phyloP scores from a whole-genome alignment of 2,113 vertebrate genomes.

The Saimiri boliviensis region DNA sequence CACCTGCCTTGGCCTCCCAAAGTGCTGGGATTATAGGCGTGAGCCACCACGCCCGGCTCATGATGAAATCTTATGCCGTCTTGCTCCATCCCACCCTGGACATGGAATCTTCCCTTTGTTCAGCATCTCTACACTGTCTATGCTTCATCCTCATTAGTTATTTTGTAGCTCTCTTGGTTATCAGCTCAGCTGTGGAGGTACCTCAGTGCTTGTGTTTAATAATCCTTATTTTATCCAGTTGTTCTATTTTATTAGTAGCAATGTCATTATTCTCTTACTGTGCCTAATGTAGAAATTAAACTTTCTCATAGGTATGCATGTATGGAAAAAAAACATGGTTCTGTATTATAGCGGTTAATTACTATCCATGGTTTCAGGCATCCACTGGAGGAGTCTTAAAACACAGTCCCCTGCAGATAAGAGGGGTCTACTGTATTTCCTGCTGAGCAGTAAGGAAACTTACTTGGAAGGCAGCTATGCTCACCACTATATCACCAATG shows the following conservation, averaged over 20 bases:
- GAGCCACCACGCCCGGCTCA: no score
- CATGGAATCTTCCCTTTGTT: background rate
- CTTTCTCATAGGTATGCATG: background rate
- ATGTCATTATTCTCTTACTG: background rate
- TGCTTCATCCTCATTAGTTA: background rate
- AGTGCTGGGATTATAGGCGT: no score
- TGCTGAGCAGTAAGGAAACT: background rate
- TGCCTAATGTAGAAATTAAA: background rate
- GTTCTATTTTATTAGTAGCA: background rate
- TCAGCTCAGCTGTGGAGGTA: background rate
- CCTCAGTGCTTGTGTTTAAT: background rate
- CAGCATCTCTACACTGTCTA: background rate
- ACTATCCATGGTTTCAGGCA: background rate
- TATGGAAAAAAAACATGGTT: background rate
- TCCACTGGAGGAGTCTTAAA: background rate
- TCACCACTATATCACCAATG: constrained; percentile 85
- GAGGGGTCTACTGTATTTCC: background rate
- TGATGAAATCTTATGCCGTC: background rate
- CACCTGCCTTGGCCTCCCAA: no score
- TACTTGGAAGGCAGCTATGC: constrained; percentile 86
- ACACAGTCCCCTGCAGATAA: background rate
- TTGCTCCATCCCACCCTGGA: background rate
- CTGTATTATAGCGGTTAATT: background rate
- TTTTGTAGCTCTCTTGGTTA: background rate
- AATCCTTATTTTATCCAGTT: background rate